Base-by-base conservation (phyloP, 1,140 invertebrate species). In the Triops cancriformis region DNA sequence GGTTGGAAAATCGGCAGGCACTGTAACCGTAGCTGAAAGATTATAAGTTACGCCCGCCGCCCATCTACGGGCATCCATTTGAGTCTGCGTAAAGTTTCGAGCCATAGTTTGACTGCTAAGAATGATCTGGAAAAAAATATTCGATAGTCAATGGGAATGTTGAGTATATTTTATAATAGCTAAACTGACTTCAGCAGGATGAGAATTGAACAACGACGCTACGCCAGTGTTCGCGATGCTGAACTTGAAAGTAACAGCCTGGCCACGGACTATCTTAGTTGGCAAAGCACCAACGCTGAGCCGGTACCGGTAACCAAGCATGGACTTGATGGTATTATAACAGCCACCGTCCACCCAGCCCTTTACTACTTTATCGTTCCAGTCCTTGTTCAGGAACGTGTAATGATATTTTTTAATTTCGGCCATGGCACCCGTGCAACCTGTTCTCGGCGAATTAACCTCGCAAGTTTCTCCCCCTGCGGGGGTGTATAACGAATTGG, bases 381-480 rank as follows among this genome's bases (percentile, higher is more conserved):
- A 78, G 41, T 75, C 77, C 18, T 37, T 76, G 41, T 78, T 78
- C 6, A 78, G 31, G 26, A 41, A 76, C n/a, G 73, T 76, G 23
- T 28, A 78, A 7, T 73, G 74, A 18, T 78, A 73, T 18, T 45
- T 18, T 5, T 6, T 12, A 2, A 78, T 45, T 23, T 78, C 45
- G 26, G 27, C 23, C 23, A 26, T 78, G 6, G 77, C 73, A 9
- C 45, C 26, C 14, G 73, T 9, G 37, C 77, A 78, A 7, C 41
- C 73, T 4, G 73, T 76, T 9, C 37, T 28, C 12, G 18, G 10
- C 18, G n/a, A 14, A 4, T 74, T 78, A 26, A 26, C 28, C 64
- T 37, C 12, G 73, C 77, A 78, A 1, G 77, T 77, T 64, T 78
- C 77, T 3, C 77, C 77, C 5, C 77, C 77, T 10, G 74, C 28